Conservation (phyloP, 2,797 vertebrate species). For the Balearica regulorum region DNA sequence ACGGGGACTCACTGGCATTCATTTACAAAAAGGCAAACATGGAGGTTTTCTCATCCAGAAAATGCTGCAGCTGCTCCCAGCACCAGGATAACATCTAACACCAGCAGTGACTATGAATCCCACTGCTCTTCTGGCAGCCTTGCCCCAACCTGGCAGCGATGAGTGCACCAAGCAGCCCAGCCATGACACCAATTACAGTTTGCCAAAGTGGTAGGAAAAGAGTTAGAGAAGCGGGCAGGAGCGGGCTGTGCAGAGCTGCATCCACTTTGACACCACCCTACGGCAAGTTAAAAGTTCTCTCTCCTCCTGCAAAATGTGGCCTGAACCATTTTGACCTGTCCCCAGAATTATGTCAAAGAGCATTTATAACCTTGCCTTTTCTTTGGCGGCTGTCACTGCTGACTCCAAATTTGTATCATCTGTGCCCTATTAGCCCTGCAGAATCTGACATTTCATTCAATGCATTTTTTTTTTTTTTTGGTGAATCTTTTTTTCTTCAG, state of each 20-base stretch:
- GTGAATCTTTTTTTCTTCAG: background rate
- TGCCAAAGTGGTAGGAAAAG: background rate
- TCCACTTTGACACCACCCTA: background rate
- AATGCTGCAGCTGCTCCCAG: constrained; percentile 4
- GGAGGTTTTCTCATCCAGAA: constrained; percentile 29
- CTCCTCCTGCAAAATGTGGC: background rate
- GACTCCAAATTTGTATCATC: background rate
- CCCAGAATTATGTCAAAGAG: background rate
- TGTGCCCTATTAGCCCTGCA: background rate
- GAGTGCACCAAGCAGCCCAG: background rate
- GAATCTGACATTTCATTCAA: background rate
- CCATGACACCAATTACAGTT: background rate
- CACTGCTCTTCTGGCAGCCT: background rate
- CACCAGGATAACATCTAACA: background rate
- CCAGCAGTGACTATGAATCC: background rate
- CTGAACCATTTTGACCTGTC: background rate
- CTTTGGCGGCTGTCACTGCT: background rate
- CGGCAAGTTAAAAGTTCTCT: background rate
- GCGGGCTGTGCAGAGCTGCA: fast-evolving
- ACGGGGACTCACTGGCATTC: background rate
- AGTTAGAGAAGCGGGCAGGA: background rate
- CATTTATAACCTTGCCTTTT: background rate
- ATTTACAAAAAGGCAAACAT: background rate
- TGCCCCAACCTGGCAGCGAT: background rate
- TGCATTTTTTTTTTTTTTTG: background rate